phyloP scores from a whole-genome alignment of 53 echinoderm and acorn worm genomes.

The Luidia sarsii region DNA sequence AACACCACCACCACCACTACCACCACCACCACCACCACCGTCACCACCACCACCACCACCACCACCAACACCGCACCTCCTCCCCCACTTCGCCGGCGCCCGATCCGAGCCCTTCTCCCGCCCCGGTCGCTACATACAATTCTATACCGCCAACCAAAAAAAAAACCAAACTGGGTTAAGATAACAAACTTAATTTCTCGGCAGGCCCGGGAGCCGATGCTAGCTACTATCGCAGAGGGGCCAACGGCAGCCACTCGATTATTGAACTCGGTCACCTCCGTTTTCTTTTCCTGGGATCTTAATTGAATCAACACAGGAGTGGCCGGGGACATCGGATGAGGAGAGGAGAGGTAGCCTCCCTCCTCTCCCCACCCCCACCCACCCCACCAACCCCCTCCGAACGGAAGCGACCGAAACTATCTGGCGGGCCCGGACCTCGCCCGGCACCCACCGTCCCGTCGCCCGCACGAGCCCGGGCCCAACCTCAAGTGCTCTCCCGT shows the following conservation, averaged over 20 bases:
- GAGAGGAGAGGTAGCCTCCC: background rate
- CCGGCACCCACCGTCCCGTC: background rate
- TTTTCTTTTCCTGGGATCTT: too few relatives aligned
- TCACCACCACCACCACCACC: too few relatives aligned
- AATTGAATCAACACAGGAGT: conserved; percentile 56
- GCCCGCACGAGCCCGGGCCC: background rate
- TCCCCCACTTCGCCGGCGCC: too few relatives aligned
- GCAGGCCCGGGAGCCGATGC: conserved; percentile 38
- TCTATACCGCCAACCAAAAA: background rate
- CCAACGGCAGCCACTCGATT: conserved; percentile 22
- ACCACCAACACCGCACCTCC: too few relatives aligned
- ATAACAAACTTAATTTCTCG: conserved; percentile 47
- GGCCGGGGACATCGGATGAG: background rate
- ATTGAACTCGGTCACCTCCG: conserved; percentile 49
- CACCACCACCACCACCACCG: too few relatives aligned
- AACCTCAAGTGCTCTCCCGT: conserved; percentile 51
- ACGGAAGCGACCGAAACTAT: conserved; percentile 30
- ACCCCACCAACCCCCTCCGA: too few relatives aligned
- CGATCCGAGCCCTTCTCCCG: too few relatives aligned
- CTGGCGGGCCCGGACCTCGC: conserved; percentile 9
- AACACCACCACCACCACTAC: too few relatives aligned
- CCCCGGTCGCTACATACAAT: too few relatives aligned
- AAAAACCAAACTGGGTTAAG: conserved; percentile 48
- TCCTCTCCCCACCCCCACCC: too few relatives aligned
- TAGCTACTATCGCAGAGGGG: conserved; percentile 31